These are phyloP conservation scores for Staurois parvus DNA, from an alignment of 2,797 vertebrate species.

Conservation along the genomic window DNA sequence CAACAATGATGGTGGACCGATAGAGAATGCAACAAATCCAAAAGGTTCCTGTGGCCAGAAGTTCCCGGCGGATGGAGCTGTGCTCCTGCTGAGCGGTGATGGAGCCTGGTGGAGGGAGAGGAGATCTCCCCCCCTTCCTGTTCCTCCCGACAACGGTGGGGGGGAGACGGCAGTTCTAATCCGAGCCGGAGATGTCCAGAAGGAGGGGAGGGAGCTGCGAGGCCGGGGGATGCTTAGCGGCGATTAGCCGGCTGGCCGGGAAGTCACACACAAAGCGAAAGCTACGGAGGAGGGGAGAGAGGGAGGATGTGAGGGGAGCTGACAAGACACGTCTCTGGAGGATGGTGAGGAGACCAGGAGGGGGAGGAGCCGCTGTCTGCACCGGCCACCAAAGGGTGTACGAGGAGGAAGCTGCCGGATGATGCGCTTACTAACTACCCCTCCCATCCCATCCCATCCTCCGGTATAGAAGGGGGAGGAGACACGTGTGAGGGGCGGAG, in stretches of 20 bases:
- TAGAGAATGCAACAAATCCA: background rate
- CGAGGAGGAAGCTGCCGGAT: slow-evolving; percentile 42
- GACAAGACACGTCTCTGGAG: slow-evolving; percentile 57
- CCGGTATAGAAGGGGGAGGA: slow-evolving; percentile 3
- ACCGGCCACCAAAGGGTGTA: slow-evolving; percentile 17
- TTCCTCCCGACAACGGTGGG: slow-evolving; percentile 19
- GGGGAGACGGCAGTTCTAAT: slow-evolving; percentile 27
- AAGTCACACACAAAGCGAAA: slow-evolving; percentile 40
- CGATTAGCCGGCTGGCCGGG: slow-evolving; percentile 29
- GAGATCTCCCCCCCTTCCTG: slow-evolving; percentile 35
- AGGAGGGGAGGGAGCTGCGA: background rate
- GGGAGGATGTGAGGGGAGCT: slow-evolving; percentile 27
- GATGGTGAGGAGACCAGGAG: background rate
- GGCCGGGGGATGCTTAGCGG: slow-evolving; percentile 13
- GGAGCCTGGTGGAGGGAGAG: slow-evolving; percentile 26
- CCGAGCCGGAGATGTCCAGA: slow-evolving; percentile 10
- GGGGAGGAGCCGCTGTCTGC: slow-evolving; percentile 16
- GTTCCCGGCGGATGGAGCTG: slow-evolving; percentile 30
- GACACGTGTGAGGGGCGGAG: slow-evolving; percentile 12
- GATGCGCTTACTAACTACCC: slow-evolving; percentile 22
- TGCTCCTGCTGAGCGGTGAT: background rate
- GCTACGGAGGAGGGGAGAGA: slow-evolving; percentile 3
- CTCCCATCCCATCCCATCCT: background rate
- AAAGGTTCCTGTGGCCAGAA: slow-evolving; percentile 14
- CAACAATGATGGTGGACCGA: background rate